Base-by-base conservation (phyloP, 1,140 invertebrate genomes). In the Tetranychus cinnabarinus region DNA sequence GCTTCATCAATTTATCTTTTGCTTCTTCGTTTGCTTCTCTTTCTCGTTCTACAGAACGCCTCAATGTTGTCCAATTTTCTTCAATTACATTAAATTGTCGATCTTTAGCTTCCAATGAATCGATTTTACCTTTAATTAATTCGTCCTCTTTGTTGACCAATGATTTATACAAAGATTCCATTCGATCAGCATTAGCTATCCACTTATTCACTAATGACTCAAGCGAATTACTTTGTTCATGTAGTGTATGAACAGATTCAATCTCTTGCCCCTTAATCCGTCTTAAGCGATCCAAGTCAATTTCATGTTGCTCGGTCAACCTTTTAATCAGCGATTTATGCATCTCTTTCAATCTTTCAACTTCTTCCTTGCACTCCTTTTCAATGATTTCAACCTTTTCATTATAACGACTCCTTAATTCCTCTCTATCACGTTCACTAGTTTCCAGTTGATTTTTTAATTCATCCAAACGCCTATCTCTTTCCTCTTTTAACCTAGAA, bases 401-500 rank as follows among this genome's bases (percentile, higher is more conserved):
- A 33, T 64, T 57, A 37, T 59, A 60, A 31, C 46, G 37, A 15
- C 13, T 12, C n/a, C 60, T 42, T 12, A 59, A 12, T 10, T 31
- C 35, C 4, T 62, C 34, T 52, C 42, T 59, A 35, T 64, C 60
- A 3, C 46, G 36, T 60, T 64, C 60, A 34, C 39, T 58, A 2
- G 33, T 36, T 39, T 59, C 39, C 34, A 64, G 33, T 62, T 61
- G 57, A 56, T 36, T 45, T 23, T 46, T 45, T n/a, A 64, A 45
- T 36, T 64, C 63, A 56, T 4, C 31, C 33, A 64, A 62, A 31
- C 63, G 33, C 33, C 63, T 56, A 60, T 64, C 63, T 56, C 58
- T 56, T 50, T 64, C 63, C 12, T 59, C 63, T 45, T 56, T 45
- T 10, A 64, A 56, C 61, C 63, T 64, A 8, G n/a, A 52, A 56